Conservation (phyloP, 1,140 invertebrate genomes). For the Aphis craccivora region DNA sequence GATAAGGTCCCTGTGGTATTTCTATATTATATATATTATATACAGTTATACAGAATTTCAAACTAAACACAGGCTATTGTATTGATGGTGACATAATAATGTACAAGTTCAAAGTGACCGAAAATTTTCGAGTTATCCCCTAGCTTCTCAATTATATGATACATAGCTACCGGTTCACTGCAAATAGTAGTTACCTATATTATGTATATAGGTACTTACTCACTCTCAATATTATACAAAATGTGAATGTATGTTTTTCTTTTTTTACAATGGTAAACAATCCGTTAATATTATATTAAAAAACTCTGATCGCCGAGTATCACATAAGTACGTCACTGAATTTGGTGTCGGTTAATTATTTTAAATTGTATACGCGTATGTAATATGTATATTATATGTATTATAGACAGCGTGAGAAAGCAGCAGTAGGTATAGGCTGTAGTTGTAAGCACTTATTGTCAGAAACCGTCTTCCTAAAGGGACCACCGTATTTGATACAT, state of each 20-base stretch:
- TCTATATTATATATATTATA: neutral
- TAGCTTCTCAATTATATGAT: too few species aligned
- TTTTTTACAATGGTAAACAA: neutral
- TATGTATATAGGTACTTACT: too few species aligned
- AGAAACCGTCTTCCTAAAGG: neutral
- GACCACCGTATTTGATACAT: neutral
- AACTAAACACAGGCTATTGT: neutral
- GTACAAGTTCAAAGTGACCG: neutral
- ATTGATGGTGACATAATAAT: neutral
- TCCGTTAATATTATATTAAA: neutral
- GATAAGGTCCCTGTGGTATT: slow-evolving; percentile 9
- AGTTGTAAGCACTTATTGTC: neutral
- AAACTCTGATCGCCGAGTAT: neutral
- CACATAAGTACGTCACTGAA: neutral
- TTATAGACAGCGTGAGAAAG: neutral
- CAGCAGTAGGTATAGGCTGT: neutral
- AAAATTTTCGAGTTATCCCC: neutral
- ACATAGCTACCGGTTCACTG: too few species aligned
- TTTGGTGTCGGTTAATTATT: neutral
- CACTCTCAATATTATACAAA: neutral
- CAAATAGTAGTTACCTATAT: too few species aligned
- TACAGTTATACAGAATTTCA: slow-evolving; percentile 15
- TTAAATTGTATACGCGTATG: neutral
- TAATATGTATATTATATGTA: neutral
- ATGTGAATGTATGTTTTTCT: neutral